Conservation (phyloP, 1,140 invertebrate genomes). For the Pseudomyrmex pallidus region DNA sequence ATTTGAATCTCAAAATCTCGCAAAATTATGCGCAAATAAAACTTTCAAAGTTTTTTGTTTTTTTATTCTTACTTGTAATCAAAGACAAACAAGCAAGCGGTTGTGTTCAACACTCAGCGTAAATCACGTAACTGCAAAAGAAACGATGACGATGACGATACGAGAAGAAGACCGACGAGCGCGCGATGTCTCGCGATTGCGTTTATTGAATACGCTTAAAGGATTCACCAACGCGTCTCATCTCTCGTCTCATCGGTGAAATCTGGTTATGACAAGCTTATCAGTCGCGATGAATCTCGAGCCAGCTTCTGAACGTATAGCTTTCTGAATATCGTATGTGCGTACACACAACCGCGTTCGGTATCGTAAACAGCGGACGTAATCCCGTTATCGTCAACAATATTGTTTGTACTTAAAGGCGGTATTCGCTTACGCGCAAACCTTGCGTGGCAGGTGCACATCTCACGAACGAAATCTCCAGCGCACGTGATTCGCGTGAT, state of each 20-base stretch:
- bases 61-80: not conserved
- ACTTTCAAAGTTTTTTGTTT: too few species aligned
- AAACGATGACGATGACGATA: not conserved
- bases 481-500: not conserved
- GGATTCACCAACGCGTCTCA: not conserved
- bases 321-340: not conserved
- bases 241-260: not conserved
- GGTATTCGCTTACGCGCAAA: not conserved
- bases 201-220: slow-evolving; percentile 10
- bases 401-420: slow-evolving; percentile 1
- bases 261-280: slow-evolving; percentile 47
- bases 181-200: not conserved
- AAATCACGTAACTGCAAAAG: not conserved
- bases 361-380: not conserved
- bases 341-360: not conserved
- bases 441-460: slow-evolving; percentile 10
- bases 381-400: not conserved
- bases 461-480: slow-evolving; percentile 11
- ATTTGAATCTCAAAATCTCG: too few species aligned
- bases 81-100: not conserved
- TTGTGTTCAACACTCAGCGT: not conserved
- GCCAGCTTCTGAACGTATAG: not conserved
- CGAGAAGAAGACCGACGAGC: not conserved
- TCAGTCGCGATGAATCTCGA: slow-evolving; percentile 21
- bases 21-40: too few species aligned